These are phyloP conservation scores for Zele albiditarsus DNA, from an alignment of 2,888 invertebrate species.

Conservation along the genomic window DNA sequence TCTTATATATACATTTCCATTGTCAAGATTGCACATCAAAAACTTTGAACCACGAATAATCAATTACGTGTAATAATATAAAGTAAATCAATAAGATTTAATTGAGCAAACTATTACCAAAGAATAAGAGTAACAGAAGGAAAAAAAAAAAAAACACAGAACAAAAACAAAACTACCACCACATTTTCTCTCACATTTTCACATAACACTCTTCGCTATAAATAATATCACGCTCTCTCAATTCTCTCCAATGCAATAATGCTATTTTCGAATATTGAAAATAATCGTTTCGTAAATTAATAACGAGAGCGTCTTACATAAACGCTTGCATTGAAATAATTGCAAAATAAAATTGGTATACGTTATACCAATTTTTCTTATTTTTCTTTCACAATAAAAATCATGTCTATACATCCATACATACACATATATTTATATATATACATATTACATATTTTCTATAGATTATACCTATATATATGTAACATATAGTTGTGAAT, in stretches of 20 bases:
- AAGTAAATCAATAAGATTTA: not conserved
- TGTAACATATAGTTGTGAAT: slow-evolving; percentile 35
- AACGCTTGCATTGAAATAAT: slow-evolving; percentile 29
- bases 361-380: slow-evolving; percentile 32
- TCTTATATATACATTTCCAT: not conserved
- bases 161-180: no score
- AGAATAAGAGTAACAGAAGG: not conserved
- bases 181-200: no score
- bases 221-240: not conserved
- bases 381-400: slow-evolving; percentile 13
- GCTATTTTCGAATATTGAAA: slow-evolving; percentile 22
- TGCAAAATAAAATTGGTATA: slow-evolving; percentile 1
- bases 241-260: not conserved
- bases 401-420: not conserved
- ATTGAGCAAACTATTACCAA: not conserved
- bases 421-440: not conserved
- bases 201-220: no score
- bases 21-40: not conserved
- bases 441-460: not conserved
- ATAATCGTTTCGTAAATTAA: slow-evolving; percentile 53
- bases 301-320: slow-evolving; percentile 46
- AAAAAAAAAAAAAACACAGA: not conserved
- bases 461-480: not conserved
- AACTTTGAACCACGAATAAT: slow-evolving; percentile 1
- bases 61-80: not conserved